These are phyloP conservation scores for Acromyrmex echinatior DNA, from an alignment of 1,140 invertebrate genomes.

Conservation along the genomic window DNA sequence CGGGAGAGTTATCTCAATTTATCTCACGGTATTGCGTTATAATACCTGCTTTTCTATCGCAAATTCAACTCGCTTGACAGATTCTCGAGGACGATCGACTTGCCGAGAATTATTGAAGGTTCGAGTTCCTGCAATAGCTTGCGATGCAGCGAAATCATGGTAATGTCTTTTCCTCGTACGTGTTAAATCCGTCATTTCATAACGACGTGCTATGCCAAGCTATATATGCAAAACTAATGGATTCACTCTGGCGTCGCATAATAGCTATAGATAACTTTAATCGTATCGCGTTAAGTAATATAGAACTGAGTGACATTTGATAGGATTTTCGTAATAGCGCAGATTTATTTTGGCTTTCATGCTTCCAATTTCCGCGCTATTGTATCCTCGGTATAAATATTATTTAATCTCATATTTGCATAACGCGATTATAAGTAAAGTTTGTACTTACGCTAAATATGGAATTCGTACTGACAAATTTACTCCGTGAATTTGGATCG, in stretches of 20 bases:
- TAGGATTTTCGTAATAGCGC: neutral
- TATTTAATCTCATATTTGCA: constrained; percentile 1
- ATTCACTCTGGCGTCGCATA: neutral
- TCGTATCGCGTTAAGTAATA: neutral
- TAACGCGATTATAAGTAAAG: neutral
- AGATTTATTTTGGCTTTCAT: neutral
- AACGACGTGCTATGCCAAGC: neutral
- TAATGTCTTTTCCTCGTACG: constrained; percentile 14
- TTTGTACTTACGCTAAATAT: neutral
- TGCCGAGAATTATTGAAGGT: neutral
- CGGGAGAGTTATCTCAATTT: constrained; percentile 39
- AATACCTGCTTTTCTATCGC: constrained; percentile 1
- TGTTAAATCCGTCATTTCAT: constrained; percentile 22
- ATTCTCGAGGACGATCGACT: constrained; percentile 4
- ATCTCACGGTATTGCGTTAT: neutral
- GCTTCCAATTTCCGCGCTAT: constrained; percentile 10
- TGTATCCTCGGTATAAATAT: constrained; percentile 15
- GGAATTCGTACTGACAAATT: neutral
- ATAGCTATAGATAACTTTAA: constrained; percentile 21
- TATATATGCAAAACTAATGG: constrained; percentile 2
- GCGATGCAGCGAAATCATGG: neutral
- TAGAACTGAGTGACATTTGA: constrained; percentile 5
- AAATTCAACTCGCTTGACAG: neutral
- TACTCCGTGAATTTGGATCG: constrained; percentile 2
- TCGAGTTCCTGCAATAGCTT: neutral